A percentile compares a stretch with the other conserved stretches of the same genome.
phyloP scores from a whole-genome alignment of 2,797 vertebrate species.

The Cuculus canorus region DNA sequence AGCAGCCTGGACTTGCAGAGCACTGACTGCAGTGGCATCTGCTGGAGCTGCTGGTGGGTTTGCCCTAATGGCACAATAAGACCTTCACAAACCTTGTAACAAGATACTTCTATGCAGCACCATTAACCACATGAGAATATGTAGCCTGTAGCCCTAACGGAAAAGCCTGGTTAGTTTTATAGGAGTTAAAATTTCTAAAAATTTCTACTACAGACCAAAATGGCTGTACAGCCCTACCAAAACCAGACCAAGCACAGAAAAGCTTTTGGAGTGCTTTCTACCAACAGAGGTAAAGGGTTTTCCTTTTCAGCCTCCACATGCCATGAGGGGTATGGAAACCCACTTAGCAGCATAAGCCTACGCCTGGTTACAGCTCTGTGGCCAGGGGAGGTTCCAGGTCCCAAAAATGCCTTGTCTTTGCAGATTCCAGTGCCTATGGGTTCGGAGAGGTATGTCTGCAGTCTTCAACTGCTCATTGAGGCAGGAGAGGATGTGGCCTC shows the following conservation, averaged over 20 bases:
- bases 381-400: not conserved
- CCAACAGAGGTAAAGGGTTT: not conserved
- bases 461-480: fast-evolving
- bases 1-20: not conserved
- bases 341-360: not conserved
- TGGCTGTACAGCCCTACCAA: not conserved
- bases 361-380: fast-evolving
- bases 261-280: not conserved
- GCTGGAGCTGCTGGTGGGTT: not conserved
- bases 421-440: not conserved
- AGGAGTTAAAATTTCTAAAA: not conserved
- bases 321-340: not conserved
- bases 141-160: not conserved
- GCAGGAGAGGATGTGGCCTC: not conserved
- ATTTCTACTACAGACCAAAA: not conserved
- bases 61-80: fast-evolving
- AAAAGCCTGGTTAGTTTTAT: not conserved
- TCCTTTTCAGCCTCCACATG: not conserved
- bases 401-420: fast-evolving
- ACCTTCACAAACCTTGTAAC: not conserved
- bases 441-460: not conserved
- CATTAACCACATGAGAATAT: not conserved
- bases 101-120: not conserved
- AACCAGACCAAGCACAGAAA: not conserved
- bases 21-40: not conserved